These are phyloP conservation scores for Upupa epops DNA, from an alignment of 2,113 vertebrate genomes.

Conservation along the genomic window DNA sequence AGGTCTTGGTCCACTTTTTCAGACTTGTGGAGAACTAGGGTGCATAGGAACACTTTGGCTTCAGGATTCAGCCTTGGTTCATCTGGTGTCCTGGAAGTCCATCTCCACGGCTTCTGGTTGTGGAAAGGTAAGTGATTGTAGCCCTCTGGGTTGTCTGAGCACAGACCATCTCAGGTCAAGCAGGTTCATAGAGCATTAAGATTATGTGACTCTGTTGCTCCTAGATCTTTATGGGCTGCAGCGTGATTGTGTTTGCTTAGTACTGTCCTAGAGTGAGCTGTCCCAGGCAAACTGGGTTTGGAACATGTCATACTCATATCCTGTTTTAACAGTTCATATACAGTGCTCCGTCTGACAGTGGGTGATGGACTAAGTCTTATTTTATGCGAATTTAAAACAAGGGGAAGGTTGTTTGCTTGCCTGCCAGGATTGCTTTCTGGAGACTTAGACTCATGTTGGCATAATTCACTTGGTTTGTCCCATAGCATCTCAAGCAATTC, in stretches of 20 bases:
- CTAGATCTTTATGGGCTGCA: background rate
- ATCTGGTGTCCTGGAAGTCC: background rate
- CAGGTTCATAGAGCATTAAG: background rate
- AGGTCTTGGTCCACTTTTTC: background rate
- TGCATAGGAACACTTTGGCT: background rate
- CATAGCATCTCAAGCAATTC: background rate
- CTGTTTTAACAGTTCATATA: background rate
- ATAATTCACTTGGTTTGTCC: background rate
- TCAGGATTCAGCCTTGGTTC: background rate
- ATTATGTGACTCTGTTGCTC: background rate
- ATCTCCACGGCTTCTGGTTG: background rate
- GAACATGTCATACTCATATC: background rate
- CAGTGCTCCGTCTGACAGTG: background rate
- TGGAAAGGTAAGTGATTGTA: background rate
- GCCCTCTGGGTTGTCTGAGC: background rate
- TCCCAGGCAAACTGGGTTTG: background rate
- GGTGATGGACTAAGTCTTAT: background rate
- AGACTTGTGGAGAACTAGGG: background rate
- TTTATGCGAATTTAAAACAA: background rate
- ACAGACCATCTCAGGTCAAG: background rate
- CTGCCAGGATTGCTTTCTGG: background rate
- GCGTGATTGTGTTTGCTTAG: background rate
- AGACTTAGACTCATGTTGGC: background rate
- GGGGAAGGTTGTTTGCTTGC: accelerated
- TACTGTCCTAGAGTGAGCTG: background rate